Conservation (phyloP, 2,113 vertebrate genomes). For the Cygnus atratus region DNA sequence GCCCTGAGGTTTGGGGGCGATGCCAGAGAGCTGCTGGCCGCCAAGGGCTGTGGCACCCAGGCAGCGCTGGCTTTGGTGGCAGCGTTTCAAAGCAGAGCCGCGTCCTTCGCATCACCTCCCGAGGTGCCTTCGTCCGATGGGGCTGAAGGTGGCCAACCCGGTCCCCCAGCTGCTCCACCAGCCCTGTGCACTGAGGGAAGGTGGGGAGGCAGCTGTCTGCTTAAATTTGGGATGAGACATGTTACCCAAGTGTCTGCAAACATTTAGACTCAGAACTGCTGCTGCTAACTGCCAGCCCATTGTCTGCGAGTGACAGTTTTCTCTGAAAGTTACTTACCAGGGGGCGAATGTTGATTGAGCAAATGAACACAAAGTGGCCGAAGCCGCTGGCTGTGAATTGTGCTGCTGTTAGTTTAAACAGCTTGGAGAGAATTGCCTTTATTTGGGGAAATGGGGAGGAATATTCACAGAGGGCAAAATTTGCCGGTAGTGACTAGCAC, state of each 20-base stretch:
- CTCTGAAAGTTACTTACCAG: slow-evolving; percentile 69
- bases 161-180: slow-evolving; percentile 1
- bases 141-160: not conserved
- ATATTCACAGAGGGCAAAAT: slow-evolving; percentile 18
- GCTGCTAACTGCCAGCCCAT: slow-evolving; percentile 72
- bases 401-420: slow-evolving; percentile 75
- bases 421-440: slow-evolving; percentile 69
- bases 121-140: not conserved
- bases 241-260: slow-evolving; percentile 76
- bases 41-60: not conserved
- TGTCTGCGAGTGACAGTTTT: slow-evolving; percentile 74
- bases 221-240: slow-evolving; percentile 71
- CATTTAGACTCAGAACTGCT: slow-evolving; percentile 69
- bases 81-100: not conserved
- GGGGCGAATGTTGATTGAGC: slow-evolving; percentile 63
- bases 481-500: slow-evolving; percentile 17
- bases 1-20: not conserved
- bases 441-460: slow-evolving; percentile 39
- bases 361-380: slow-evolving; percentile 52
- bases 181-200: not conserved
- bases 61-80: not conserved
- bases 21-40: not conserved
- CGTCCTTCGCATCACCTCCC: not conserved
- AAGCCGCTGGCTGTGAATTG: slow-evolving; percentile 53
- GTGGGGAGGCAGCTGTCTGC: slow-evolving; percentile 32